These are phyloP conservation scores for Drosophila navojoa DNA, from an alignment of 1,140 invertebrate species.

Conservation along the genomic window DNA sequence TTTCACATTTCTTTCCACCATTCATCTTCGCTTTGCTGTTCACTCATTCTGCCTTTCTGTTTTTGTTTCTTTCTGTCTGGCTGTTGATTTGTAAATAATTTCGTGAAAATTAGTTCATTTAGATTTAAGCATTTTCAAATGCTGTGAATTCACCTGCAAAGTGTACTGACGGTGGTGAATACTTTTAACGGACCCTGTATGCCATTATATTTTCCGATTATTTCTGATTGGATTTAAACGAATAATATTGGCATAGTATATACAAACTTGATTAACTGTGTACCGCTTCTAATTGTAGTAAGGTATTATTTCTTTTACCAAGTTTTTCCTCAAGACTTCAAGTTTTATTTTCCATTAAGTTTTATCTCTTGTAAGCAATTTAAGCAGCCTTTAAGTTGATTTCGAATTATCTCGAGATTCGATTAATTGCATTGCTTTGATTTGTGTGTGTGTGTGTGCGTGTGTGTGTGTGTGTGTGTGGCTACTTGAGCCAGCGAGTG, in stretches of 20 bases:
- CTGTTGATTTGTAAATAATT: constrained; percentile 68
- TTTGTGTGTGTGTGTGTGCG: background rate
- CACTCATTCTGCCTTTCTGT: background rate
- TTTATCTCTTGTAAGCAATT: background rate
- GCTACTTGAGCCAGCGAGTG: constrained; percentile 16
- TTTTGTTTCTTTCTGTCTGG: constrained; percentile 29
- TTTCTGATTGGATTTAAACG: no score
- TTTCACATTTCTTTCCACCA: constrained; percentile 11
- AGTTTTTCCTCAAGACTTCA: no score
- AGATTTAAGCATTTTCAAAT: constrained; percentile 49
- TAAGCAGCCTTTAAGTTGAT: background rate
- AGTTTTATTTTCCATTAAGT: no score
- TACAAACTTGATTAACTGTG: no score
- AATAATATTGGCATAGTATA: no score
- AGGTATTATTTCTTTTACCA: no score
- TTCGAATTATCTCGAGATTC: constrained; percentile 6
- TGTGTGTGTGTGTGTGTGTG: background rate
- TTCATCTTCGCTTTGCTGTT: background rate
- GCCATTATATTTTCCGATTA: background rate
- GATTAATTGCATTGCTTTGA: constrained; percentile 21
- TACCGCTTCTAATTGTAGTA: no score
- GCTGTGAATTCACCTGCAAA: background rate
- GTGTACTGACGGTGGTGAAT: constrained; percentile 6
- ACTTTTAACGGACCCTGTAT: background rate
- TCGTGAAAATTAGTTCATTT: constrained; percentile 68